phyloP scores from a whole-genome alignment of 2,113 vertebrate species.

The Elephantulus edwardii region DNA sequence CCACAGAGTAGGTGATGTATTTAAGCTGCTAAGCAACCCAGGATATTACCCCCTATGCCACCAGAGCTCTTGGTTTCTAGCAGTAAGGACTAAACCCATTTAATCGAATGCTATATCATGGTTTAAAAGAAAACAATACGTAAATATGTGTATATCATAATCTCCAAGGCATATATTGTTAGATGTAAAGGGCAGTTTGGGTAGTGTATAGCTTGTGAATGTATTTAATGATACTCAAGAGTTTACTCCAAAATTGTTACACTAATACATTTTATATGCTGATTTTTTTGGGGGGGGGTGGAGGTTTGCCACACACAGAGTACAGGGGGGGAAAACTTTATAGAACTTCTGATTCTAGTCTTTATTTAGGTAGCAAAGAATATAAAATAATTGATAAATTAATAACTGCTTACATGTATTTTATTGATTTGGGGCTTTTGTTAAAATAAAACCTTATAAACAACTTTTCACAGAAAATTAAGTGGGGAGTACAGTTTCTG shows the following conservation, averaged over 20 bases:
- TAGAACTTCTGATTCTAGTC: conserved; percentile 1
- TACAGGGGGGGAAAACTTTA: background rate
- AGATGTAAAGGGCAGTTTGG: conserved; percentile 18
- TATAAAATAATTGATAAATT: conserved; percentile 6
- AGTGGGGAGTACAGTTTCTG: background rate
- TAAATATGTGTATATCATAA: background rate
- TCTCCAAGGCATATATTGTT: background rate
- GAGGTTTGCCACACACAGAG: background rate
- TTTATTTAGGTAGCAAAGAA: conserved; percentile 28
- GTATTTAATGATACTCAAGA: background rate
- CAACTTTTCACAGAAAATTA: background rate
- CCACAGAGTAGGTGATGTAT: no score
- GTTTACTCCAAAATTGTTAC: background rate
- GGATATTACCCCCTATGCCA: no score
- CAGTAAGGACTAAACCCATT: background rate
- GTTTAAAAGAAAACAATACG: background rate
- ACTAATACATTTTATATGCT: background rate
- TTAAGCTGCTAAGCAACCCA: no score
- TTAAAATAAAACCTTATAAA: background rate
- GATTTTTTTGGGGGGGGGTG: no score
- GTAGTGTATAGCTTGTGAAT: background rate
- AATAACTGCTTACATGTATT: background rate
- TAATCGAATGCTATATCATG: background rate
- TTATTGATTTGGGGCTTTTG: background rate
- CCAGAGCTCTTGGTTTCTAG: background rate